Evolutionary conservation across 2,888 invertebrate genomes (phyloP).

Genomic region (Drosophila differens): DNA sequence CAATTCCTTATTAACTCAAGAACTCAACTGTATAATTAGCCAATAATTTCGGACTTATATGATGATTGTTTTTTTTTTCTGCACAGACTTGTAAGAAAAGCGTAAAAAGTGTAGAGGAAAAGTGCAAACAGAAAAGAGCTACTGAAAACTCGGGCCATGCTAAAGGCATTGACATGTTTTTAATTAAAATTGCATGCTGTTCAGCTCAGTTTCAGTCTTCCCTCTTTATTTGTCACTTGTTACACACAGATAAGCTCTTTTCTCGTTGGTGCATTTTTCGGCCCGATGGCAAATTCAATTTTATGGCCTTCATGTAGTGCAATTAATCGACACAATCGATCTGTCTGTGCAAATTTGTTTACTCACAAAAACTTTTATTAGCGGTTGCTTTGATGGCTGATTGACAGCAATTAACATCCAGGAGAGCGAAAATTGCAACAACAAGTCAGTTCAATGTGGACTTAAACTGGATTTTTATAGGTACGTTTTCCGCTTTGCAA

Average conservation of each 20-base stretch:
- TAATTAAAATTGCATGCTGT: constrained; percentile 19
- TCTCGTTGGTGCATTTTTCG: not conserved
- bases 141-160: not conserved
- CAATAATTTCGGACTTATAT: not conserved
- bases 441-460: not conserved
- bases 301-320: constrained; percentile 5
- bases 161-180: constrained; percentile 6
- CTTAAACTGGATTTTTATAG: not conserved
- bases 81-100: not conserved
- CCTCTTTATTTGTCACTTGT: not conserved
- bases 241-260: not conserved
- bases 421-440: not conserved
- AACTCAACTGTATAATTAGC: not conserved
- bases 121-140: not conserved
- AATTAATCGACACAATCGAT: not conserved
- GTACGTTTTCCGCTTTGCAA: not conserved
- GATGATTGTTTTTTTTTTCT: not conserved
- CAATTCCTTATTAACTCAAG: not conserved
- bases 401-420: constrained; percentile 8
- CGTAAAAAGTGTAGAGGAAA: not conserved
- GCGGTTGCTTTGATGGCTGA: constrained; percentile 15
- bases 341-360: not conserved
- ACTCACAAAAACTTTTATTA: constrained; percentile 10
- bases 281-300: not conserved
- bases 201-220: not conserved